These are phyloP conservation scores for Phyllotreta striolata DNA, from an alignment of 2,888 invertebrate species.

Conservation along the genomic window DNA sequence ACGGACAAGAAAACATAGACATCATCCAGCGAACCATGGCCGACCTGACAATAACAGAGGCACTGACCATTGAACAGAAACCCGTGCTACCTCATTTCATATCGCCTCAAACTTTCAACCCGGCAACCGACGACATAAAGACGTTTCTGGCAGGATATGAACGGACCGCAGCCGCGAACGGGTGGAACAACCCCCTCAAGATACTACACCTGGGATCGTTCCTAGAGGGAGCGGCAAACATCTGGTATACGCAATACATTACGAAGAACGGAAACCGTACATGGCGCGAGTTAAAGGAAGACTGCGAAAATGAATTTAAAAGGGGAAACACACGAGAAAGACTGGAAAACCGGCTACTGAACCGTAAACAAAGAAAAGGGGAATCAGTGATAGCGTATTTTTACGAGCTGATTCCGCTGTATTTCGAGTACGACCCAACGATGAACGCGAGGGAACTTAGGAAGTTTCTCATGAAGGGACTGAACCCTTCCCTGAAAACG, in stretches of 20 bases:
- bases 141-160: too few species aligned
- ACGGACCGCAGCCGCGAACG: slow-evolving; percentile 12
- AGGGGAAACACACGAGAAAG: background rate
- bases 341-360: background rate
- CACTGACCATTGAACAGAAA: too few species aligned
- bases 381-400: slow-evolving; percentile 2
- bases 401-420: slow-evolving; percentile 11
- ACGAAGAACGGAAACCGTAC: background rate
- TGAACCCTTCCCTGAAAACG: slow-evolving; percentile 2
- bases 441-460: slow-evolving; percentile 3
- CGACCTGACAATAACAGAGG: too few species aligned
- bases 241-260: slow-evolving; percentile 16
- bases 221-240: slow-evolving; percentile 18
- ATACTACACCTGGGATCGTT: slow-evolving; percentile 18
- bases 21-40: too few species aligned
- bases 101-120: slow-evolving; percentile 17
- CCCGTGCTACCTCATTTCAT: slow-evolving; percentile 18
- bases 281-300: background rate
- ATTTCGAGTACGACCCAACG: slow-evolving; percentile 14
- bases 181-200: slow-evolving; percentile 19
- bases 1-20: too few species aligned
- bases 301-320: slow-evolving; percentile 5
- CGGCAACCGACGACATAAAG: slow-evolving; percentile 7
- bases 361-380: slow-evolving; percentile 11
- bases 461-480: slow-evolving; percentile 10